Evolutionary conservation across 2,888 invertebrate species (phyloP).

Genomic region (Arctia plantaginis): DNA sequence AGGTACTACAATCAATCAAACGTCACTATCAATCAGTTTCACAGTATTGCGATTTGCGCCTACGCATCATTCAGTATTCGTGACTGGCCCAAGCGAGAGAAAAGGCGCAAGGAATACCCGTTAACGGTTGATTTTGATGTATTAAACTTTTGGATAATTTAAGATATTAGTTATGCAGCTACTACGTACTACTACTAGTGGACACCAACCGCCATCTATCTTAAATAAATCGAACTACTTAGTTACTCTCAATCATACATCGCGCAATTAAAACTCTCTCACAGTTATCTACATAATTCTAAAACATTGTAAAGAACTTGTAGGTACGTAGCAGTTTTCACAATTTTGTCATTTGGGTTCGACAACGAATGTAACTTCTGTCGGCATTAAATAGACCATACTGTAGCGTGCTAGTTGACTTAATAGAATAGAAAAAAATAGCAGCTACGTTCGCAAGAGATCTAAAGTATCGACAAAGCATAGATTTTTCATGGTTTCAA

Average conservation of each 20-base stretch:
- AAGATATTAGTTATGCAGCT: background rate
- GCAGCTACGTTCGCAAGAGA: too few species aligned
- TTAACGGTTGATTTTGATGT: background rate
- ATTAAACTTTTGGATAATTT: background rate
- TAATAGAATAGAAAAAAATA: too few species aligned
- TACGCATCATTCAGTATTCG: slow-evolving; percentile 15
- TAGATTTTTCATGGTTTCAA: too few species aligned
- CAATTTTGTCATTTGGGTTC: too few species aligned
- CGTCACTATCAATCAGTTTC: slow-evolving; percentile 15
- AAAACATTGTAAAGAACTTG: background rate
- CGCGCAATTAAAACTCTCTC: background rate
- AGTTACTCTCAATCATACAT: background rate
- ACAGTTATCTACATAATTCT: background rate
- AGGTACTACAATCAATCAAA: slow-evolving; percentile 9
- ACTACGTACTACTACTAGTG: background rate
- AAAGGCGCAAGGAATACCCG: background rate
- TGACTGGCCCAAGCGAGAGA: slow-evolving; percentile 10
- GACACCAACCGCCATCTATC: background rate
- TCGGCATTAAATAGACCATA: too few species aligned
- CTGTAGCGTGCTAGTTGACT: too few species aligned
- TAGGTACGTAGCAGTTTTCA: too few species aligned
- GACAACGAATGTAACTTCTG: too few species aligned
- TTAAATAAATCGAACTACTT: background rate
- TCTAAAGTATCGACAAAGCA: too few species aligned
- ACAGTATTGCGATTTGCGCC: slow-evolving; percentile 11